These are phyloP conservation scores for Malacosoma neustria DNA, from an alignment of 2,888 invertebrate genomes.

Conservation along the genomic window DNA sequence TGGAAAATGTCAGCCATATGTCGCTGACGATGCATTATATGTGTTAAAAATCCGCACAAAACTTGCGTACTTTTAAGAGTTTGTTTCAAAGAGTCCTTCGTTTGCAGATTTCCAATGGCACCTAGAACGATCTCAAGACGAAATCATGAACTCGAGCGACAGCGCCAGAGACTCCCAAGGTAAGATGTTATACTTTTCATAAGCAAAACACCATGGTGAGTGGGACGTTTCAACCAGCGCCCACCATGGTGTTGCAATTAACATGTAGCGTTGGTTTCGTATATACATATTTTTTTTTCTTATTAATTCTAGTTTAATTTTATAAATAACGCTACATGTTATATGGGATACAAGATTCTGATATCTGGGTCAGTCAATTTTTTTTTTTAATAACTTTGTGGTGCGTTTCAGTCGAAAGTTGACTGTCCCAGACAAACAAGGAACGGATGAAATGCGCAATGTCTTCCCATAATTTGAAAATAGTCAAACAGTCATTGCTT, in stretches of 20 bases:
- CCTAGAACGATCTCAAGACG: constrained; percentile 89
- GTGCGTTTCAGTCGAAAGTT: constrained; percentile 29
- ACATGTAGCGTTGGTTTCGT: not conserved
- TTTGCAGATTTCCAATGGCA: constrained; percentile 92
- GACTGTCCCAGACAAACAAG: constrained; percentile 60
- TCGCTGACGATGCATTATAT: too few species aligned
- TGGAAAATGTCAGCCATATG: too few species aligned
- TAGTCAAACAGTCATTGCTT: constrained; percentile 66
- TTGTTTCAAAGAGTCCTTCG: too few species aligned
- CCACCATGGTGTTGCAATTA: not conserved
- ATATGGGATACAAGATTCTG: constrained; percentile 51
- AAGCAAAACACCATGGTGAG: constrained; percentile 10
- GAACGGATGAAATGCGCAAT: constrained; percentile 76
- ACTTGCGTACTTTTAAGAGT: too few species aligned
- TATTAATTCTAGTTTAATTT: too few species aligned
- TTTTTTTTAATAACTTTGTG: constrained; percentile 10
- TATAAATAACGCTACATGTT: constrained; percentile 47
- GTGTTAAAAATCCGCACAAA: too few species aligned
- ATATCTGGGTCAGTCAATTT: constrained; percentile 56
- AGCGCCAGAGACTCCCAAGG: constrained; percentile 94
- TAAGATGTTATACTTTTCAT: constrained; percentile 67
- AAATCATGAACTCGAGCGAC: constrained; percentile 90
- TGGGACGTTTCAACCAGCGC: not conserved
- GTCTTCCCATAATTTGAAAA: constrained; percentile 73
- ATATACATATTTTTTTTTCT: too few species aligned